Evolutionary conservation across 2,888 invertebrate species (phyloP).

Genomic region (Lithophane ornitopus): DNA sequence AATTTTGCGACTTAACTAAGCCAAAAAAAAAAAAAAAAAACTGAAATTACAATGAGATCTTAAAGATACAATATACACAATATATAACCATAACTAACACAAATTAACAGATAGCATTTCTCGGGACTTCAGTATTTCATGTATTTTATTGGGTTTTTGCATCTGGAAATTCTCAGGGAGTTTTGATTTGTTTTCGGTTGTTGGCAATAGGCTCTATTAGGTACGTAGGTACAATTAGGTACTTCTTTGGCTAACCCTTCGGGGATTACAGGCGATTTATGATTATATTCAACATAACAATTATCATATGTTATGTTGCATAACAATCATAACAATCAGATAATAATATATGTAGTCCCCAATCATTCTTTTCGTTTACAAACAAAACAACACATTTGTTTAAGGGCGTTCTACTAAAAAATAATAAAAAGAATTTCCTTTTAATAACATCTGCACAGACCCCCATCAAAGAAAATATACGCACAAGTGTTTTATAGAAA

Average conservation of each 20-base stretch:
- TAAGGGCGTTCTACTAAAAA: constrained; percentile 14
- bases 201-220: background rate
- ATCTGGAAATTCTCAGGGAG: background rate
- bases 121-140: too few species aligned
- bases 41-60: too few species aligned
- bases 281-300: too few species aligned
- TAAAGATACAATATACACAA: too few species aligned
- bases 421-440: constrained; percentile 33
- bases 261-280: background rate
- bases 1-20: too few species aligned
- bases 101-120: too few species aligned
- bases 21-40: too few species aligned
- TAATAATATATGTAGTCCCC: background rate
- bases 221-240: too few species aligned
- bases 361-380: background rate
- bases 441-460: constrained; percentile 41
- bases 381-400: background rate
- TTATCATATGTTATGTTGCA: background rate
- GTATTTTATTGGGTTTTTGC: too few species aligned
- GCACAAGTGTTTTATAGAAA: constrained; percentile 40
- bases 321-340: background rate
- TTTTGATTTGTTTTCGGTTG: background rate
- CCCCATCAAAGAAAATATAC: constrained; percentile 32
- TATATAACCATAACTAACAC: too few species aligned
- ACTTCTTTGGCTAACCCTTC: background rate